Base-by-base conservation (phyloP, 2,113 vertebrate species). In the Peromyscus leucopus region DNA sequence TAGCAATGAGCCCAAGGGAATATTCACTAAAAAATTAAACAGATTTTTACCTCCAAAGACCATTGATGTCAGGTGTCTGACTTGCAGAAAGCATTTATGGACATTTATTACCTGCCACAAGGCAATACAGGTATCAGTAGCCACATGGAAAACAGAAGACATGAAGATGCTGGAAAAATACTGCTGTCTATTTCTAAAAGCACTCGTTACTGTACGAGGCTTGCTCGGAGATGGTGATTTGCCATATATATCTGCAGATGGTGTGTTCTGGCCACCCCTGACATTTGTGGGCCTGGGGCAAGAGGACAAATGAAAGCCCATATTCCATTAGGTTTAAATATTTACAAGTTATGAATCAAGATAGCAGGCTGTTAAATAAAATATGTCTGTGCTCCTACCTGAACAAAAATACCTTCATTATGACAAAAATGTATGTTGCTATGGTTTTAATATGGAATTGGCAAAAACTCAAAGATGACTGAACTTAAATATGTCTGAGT, bases 291-390 rank as follows among this genome's bases (percentile, higher is more conserved):
- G 92, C 75, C 90, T 22, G 9, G 26, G 90, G 84, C 96, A 96
- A 95, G 84, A 96, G 92, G 90, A 96, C 75, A 93, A 92, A 96
- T 46, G 59, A 94, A 97, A 96, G 85, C 75, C 88, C 28, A 83
- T 76, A 91, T 97, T 98, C 95, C 96, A 97, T 97, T 95, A 96
- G 89, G 90, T 95, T 96, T 97, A 97, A 97, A 98, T 97, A 97
- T 97, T 97, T 96, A 97, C 97, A 96, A 96, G 94, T 85, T 97
- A 92, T 96, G 96, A 96, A 97, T 97, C 96, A 97, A 97, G 67
- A 91, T 72, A 94, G 71, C 71, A 97, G 95, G 94, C 59, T 92
- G 88, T 96, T 96, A 96, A 85, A 95, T 95, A 95, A 97, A 97
- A 89, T 95, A 97, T 93, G 46, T 51, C 51, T 92, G 65, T 92